Evolutionary conservation across 1,140 invertebrate genomes (phyloP), one percentile per base, ranked within the genome.

Genomic region (Bombus superbus): DNA sequence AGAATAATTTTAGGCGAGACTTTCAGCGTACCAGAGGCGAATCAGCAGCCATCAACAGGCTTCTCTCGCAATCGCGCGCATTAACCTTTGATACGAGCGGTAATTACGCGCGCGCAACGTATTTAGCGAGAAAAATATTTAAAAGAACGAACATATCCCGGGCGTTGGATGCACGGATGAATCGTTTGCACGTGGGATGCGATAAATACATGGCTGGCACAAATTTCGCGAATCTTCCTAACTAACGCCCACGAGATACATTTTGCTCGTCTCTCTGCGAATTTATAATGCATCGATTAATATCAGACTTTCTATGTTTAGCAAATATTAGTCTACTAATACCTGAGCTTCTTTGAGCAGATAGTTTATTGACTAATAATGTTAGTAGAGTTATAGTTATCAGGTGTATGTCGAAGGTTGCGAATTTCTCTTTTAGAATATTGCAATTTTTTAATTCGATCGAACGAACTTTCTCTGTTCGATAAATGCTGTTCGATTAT

Each of bases 21-120:
- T 11, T 57, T 11, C 9, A 9, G 35, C 47, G 32, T 40, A 59
- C 47, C 32, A 22, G 15, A n/a, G 42, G 15, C 35, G 6, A 53
- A 53, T 53, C 47, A 53, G n/a, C 73, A 38, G 25, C 28, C 25
- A 62, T 13, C 73, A 38, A 75, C 68, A 42, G 28, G 53, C 79
- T 57, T 72, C 42, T 72, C 64, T 79, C 64, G 64, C 42, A 68
- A 77, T 79, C 77, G 64, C 42, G 59, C 35, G 44, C 42, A 53
- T 68, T 83, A 83, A 76, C 81, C 81, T 83, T 76, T 66, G 72
- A 83, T 83, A 71, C 74, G 64, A 10, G 32, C 82, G 75, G 64
- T 84, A 79, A 85, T 85, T 85, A 85, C 66, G 66, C 42, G 40
- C 40, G 76, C 35, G 47, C 53, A 47, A 64, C 66, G 66, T 73